Evolutionary conservation across 2,113 vertebrate species (phyloP).

Genomic region (Acanthochromis polyacanthus): DNA sequence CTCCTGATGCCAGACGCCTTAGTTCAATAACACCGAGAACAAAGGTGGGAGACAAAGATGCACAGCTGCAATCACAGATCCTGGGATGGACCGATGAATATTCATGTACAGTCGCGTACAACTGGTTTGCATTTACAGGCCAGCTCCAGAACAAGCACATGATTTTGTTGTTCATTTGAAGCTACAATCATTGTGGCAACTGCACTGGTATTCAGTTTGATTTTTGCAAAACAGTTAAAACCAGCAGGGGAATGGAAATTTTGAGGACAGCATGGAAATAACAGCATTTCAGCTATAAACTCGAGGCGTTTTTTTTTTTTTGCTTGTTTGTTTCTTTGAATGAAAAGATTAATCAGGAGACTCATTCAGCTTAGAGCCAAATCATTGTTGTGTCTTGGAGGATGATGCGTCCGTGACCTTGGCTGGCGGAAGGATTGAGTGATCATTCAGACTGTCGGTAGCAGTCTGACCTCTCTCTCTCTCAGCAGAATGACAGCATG

Average conservation of each 20-base stretch:
- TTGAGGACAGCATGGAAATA: background rate
- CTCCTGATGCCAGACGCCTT: constrained; percentile 47
- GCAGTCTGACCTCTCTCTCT: constrained; percentile 55
- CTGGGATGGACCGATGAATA: constrained; percentile 44
- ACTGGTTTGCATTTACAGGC: constrained; percentile 42
- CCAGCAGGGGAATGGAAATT: background rate
- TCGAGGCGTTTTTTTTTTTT: background rate
- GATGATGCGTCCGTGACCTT: constrained; percentile 67
- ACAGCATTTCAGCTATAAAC: background rate
- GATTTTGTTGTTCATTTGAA: constrained; percentile 29
- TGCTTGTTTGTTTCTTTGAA: background rate
- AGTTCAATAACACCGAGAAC: constrained; percentile 62
- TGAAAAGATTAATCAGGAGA: background rate
- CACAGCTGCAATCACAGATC: constrained; percentile 57
- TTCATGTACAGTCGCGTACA: constrained; percentile 33
- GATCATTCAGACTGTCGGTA: constrained; percentile 71
- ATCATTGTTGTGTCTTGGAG: constrained; percentile 28
- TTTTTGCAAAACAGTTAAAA: constrained; percentile 3
- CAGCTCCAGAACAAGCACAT: background rate
- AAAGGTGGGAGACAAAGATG: constrained; percentile 55
- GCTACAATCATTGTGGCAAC: background rate
- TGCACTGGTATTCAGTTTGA: background rate
- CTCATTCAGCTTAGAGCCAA: background rate
- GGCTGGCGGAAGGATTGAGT: constrained; percentile 65
- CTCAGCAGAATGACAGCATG: constrained; percentile 45